Conservation (phyloP, 2,113 vertebrate genomes). For the Oncorhynchus gorbuscha region DNA sequence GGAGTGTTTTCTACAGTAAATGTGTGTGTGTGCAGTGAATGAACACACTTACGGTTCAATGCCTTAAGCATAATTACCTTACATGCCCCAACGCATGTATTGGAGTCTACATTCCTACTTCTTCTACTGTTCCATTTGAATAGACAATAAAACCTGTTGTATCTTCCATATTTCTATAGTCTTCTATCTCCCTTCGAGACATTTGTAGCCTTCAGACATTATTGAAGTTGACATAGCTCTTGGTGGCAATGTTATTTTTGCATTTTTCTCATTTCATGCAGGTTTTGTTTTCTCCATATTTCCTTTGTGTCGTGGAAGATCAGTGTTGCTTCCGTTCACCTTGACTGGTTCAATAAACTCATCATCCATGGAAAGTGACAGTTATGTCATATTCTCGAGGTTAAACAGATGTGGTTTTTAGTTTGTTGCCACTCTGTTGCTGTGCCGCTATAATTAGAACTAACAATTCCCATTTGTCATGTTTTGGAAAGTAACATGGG, state of each 20-base stretch:
- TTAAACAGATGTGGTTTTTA: slow-evolving; percentile 4
- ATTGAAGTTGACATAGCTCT: too few relatives aligned
- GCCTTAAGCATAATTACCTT: not conserved
- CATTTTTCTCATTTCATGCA: not conserved
- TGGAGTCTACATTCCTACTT: not conserved
- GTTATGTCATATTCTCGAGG: slow-evolving; percentile 11
- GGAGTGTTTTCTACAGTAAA: not conserved
- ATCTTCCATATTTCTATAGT: not conserved
- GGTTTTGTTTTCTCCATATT: not conserved
- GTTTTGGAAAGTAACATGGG: not conserved
- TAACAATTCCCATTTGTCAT: not conserved
- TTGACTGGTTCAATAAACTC: slow-evolving; percentile 8
- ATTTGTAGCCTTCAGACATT: too few relatives aligned
- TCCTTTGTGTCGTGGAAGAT: slow-evolving; percentile 1
- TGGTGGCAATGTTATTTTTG: too few relatives aligned
- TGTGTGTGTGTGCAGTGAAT: not conserved
- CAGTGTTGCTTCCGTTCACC: slow-evolving; percentile 6
- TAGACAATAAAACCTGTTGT: not conserved
- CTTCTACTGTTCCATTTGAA: not conserved
- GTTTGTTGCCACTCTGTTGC: not conserved
- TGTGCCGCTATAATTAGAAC: not conserved
- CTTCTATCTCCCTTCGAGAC: not conserved
- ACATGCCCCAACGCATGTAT: not conserved
- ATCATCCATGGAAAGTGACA: slow-evolving; percentile 13
- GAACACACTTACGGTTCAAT: not conserved